Evolutionary conservation across 2,888 invertebrate genomes (phyloP).

Genomic region (Sarcophaga subvicina): DNA sequence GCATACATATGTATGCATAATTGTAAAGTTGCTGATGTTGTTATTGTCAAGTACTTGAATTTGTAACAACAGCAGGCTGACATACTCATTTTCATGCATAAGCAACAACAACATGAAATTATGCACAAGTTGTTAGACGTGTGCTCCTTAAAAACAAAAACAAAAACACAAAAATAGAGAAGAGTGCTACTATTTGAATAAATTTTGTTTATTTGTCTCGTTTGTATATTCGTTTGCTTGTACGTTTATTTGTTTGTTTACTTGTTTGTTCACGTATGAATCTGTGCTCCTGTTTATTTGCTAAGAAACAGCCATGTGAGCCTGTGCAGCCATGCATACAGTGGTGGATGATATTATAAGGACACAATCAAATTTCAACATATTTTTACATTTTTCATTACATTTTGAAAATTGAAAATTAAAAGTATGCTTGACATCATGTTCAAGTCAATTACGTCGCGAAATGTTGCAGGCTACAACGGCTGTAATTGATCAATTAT

Average conservation of each 20-base stretch:
- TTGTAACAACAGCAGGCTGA: constrained; percentile 6
- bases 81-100: background rate
- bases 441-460: background rate
- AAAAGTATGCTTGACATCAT: background rate
- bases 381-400: no score
- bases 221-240: background rate
- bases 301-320: no score
- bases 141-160: constrained; percentile 49
- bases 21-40: constrained; percentile 50
- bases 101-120: constrained; percentile 4
- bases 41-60: constrained; percentile 60
- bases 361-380: no score
- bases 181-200: constrained; percentile 68
- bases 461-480: no score
- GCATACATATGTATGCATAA: constrained; percentile 34
- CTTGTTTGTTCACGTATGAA: constrained; percentile 8
- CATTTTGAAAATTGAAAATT: no score
- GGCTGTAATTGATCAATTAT: no score
- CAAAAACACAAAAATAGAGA: background rate
- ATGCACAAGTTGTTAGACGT: constrained; percentile 64
- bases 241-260: constrained; percentile 1
- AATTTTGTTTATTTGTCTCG: constrained; percentile 55
- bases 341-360: no score
- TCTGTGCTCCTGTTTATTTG: background rate
- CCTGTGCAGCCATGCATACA: no score